Evolutionary conservation across 1,140 invertebrate species (phyloP), one percentile per base, ranked within the genome.

Genomic region (Magallana ariakensis): DNA sequence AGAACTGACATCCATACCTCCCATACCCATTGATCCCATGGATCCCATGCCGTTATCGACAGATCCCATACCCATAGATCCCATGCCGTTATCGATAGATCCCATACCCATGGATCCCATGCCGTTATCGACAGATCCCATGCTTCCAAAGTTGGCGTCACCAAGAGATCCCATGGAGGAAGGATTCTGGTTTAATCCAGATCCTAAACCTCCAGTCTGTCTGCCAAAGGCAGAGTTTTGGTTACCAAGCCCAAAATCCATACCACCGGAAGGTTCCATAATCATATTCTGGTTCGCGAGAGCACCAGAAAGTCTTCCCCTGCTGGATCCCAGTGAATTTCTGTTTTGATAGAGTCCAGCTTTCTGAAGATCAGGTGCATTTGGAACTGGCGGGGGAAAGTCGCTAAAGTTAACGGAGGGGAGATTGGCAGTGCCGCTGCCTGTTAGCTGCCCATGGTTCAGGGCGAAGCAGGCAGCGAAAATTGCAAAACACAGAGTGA

Each of bases 341-440:
- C 15, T 22, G 62, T 19, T 70, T 11, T 19, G 16, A 26, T 70
- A 70, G 62, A 26, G 11, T 3, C 66, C 66, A 13, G 22, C 66
- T 11, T 8, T 75, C 33, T 75, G 66, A 11, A 46, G 9, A 26
- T 75, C 66, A 26, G 66, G 66, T 26, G 66, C 66, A 75, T 75
- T 75, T 75, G 66, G 66, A 75, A 75, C 66, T 75, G 66, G 66
- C 15, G 66, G 66, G 5, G 66, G 66, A 26, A 75, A 75, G 33
- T 75, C 66, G 33, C 33, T 33, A 75, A 26, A 62, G 58, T 62
- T 26, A 13, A 75, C 33, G 5, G 33, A 4, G 66, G 66, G 33
- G 26, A 75, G 66, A 19, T 46, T 5, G n/a, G 22, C 62, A 7
- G 19, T n/a, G 13, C 11, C 8, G 7, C 26, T 19, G 22, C 13